Base-by-base conservation (phyloP, 2,797 vertebrate species). In the Cephalopachus bancanus region DNA sequence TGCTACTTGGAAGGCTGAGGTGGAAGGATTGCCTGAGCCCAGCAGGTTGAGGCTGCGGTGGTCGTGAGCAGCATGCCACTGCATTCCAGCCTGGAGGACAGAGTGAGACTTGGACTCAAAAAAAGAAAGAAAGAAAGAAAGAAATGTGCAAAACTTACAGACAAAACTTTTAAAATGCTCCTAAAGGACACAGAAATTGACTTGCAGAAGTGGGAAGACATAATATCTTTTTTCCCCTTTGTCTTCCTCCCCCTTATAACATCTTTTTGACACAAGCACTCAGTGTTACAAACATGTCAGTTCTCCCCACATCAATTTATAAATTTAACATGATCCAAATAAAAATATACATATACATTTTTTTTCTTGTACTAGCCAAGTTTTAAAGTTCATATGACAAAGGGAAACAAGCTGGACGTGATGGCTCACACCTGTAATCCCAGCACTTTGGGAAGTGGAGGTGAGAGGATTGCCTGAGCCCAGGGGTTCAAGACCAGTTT, bases 291-390 rank as follows among this genome's bases (percentile, higher is more conserved):
- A 93, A 80, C 53, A 75, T 60, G 53, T 80, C 60, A 55, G 0
- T 95, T 88, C n/a, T 93, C 64, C 26, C 14, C 87, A 60, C 59
- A 30, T 76, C 81, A 89, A 85, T 89, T 85, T 96, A 76, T 85
- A 75, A 94, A n/a, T 64, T 92, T 74, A 71, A 89, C 59, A 81
- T 71, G 30, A 71, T 76, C n/a, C 22, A 69, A 88, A 75, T 89
- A 75, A 84, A 95, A 91, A 75, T 59, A 78, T 62, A 75, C 53
- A 78, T 62, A 44, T 89, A 80, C 64, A 53, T 80, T 59, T 75
- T 10, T 14, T 24, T 44, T 4, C 19, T 69, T 17, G 24, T 78
- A 78, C 20, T 89, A 83, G 49, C 10, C 74, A 83, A 72, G 57
- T 65, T 86, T 90, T 79, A 57, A 93, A 94, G 76, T 72, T 91